Evolutionary conservation across 2,113 vertebrate species (phyloP), one percentile per base, ranked within the genome.

Genomic region (Hippoglossus stenolepis): DNA sequence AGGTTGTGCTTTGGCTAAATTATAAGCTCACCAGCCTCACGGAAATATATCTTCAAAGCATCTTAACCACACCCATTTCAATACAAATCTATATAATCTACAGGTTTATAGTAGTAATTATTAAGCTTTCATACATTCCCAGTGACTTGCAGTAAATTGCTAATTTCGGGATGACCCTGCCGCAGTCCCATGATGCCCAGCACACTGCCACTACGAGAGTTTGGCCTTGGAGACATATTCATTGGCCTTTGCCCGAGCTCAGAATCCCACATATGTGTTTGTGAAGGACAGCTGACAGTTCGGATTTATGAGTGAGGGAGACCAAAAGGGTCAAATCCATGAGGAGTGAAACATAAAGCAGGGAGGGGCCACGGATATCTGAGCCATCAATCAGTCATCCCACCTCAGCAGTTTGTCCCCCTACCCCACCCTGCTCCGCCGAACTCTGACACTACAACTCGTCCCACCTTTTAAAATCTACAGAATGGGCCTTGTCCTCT

Each of bases 301-400:
- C 6, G 49, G 51, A 81, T 73, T 53, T 66, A 75, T 75, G 64
- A 24, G 12, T n/a, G 8, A 80, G 57, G n/a, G 40, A 76, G 51
- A 79, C n/a, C 20, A 53, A 31, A 59, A 63, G 51, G 53, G 49
- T 62, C 59, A 68, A 72, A 74, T 80, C 75, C 45, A 64, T 73
- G 59, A 61, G 51, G 69, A 81, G 75, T 68, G 38, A 65, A 70
- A 77, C 70, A 15, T 68, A 60, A 38, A 80, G 35, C 31, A 21
- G 65, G 31, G 51, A 28, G 17, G 65, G 49, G 58, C 53, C 3
- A n/a, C 12, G 1, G 20, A 60, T 24, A 85, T 57, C 28, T 56
- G 60, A 43, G 43, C 59, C 53, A 74, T 67, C 75, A 3, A 71
- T 84, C 72, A 74, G 60, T 75, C 77, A 58, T 47, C 49, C 35